Evolutionary conservation across 2,888 invertebrate species (phyloP).

Genomic region (Zonitis immaculata): DNA sequence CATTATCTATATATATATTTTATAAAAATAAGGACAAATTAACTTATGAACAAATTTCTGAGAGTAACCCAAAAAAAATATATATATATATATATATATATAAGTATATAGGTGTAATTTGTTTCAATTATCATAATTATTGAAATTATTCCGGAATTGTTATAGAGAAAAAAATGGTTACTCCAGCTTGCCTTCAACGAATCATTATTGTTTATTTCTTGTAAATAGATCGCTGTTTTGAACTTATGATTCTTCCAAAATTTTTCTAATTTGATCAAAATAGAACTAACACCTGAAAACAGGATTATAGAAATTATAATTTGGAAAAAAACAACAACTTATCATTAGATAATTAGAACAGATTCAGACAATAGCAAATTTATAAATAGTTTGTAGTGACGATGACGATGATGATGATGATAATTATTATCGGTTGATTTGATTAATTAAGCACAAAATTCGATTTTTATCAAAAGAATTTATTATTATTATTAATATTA

Average conservation of each 20-base stretch:
- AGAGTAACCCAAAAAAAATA: background rate
- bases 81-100: too few relatives aligned
- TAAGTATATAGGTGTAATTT: background rate
- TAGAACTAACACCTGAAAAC: too few relatives aligned
- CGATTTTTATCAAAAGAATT: too few relatives aligned
- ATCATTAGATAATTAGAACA: constrained; percentile 21
- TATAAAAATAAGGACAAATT: constrained; percentile 17
- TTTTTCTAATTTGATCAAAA: background rate
- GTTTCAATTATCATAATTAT: background rate
- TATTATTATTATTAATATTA: too few relatives aligned
- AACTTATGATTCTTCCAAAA: constrained; percentile 20
- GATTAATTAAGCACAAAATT: too few relatives aligned
- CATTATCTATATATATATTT: constrained; percentile 24
- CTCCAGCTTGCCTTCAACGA: constrained; percentile 25
- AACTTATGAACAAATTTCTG: background rate
- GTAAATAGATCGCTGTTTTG: constrained; percentile 22
- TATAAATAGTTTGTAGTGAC: constrained; percentile 34
- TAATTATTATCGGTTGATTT: too few relatives aligned
- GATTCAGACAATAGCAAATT: constrained; percentile 35
- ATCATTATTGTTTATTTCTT: constrained; percentile 11
- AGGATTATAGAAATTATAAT: too few relatives aligned
- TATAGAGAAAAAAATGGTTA: constrained; percentile 10
- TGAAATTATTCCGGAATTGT: background rate
- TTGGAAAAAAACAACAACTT: background rate
- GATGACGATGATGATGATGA: too few relatives aligned